These are phyloP conservation scores for Hypocryptadius cinnamomeus DNA, from an alignment of 2,113 vertebrate species.

Conservation along the genomic window DNA sequence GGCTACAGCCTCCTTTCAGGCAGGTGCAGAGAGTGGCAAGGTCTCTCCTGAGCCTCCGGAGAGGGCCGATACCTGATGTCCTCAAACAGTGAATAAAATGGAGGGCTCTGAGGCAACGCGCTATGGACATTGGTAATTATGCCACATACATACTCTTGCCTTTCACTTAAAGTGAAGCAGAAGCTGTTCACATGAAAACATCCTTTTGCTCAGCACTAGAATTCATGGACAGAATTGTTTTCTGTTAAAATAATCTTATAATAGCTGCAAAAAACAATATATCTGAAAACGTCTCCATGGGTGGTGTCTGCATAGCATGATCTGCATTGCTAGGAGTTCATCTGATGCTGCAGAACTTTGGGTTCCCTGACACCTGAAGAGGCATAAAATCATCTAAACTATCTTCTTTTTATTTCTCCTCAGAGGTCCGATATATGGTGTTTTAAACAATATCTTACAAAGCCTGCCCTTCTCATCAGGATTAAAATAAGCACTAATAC, in stretches of 20 bases:
- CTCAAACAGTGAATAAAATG: not conserved
- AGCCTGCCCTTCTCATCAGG: not conserved
- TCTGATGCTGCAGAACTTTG: not conserved
- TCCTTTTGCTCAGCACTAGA: not conserved
- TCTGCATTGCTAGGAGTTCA: not conserved
- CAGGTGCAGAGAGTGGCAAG: not conserved
- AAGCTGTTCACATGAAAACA: not conserved
- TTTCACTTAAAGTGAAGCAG: not conserved
- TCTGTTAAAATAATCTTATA: not conserved
- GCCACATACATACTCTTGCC: fast-evolving
- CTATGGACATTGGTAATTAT: not conserved
- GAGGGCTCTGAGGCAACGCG: not conserved
- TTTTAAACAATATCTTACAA: not conserved
- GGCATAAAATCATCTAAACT: not conserved
- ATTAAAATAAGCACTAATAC: not conserved
- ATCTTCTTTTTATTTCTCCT: not conserved
- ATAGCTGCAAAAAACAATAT: not conserved
- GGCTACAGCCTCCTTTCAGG: not conserved
- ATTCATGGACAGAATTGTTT: not conserved
- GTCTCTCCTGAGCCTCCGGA: not conserved
- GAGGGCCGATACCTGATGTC: fast-evolving
- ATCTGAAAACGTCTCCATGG: not conserved
- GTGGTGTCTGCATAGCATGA: not conserved
- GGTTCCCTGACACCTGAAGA: not conserved
- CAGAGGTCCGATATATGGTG: not conserved